Conservation (phyloP, 2,797 vertebrate genomes). For the Adelosebastes latens region DNA sequence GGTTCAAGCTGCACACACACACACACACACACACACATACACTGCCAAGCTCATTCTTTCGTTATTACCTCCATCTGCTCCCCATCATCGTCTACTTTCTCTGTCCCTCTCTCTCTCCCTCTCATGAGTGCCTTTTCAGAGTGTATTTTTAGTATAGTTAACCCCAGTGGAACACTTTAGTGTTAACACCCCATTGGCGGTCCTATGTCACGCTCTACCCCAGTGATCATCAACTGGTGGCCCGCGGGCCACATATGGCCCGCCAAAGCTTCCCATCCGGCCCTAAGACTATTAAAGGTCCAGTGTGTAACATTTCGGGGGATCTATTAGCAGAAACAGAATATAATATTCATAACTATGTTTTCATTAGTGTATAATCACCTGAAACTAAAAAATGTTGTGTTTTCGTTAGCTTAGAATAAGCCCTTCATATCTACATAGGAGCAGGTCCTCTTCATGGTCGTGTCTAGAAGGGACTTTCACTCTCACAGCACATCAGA, state of each 20-base stretch:
- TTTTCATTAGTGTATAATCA: too few species aligned
- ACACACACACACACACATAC: not conserved
- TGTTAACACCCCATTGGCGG: conserved; percentile 61
- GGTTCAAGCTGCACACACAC: not conserved
- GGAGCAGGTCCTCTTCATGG: too few species aligned
- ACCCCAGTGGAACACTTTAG: conserved; percentile 58
- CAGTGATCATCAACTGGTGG: not conserved
- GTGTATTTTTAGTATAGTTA: conserved; percentile 74
- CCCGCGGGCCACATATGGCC: not conserved
- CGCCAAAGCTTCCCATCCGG: not conserved
- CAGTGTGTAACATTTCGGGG: too few species aligned
- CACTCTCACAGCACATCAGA: too few species aligned
- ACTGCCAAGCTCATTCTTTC: conserved; percentile 5
- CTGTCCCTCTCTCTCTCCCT: conserved; percentile 16
- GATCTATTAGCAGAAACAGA: too few species aligned
- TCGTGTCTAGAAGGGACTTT: too few species aligned
- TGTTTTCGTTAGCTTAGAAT: too few species aligned
- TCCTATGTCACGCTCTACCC: conserved; percentile 9
- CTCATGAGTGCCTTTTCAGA: conserved; percentile 51
- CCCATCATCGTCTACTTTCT: conserved; percentile 22
- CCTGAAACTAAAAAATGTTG: too few species aligned
- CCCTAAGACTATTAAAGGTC: too few species aligned
- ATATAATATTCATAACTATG: too few species aligned
- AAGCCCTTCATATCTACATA: too few species aligned
- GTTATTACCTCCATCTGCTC: conserved; percentile 55